Percentiles rank a stretch among this genome's conserved stretches.
Evolutionary conservation across 2,113 vertebrate genomes (phyloP).

Genomic region (Tachycineta bicolor): DNA sequence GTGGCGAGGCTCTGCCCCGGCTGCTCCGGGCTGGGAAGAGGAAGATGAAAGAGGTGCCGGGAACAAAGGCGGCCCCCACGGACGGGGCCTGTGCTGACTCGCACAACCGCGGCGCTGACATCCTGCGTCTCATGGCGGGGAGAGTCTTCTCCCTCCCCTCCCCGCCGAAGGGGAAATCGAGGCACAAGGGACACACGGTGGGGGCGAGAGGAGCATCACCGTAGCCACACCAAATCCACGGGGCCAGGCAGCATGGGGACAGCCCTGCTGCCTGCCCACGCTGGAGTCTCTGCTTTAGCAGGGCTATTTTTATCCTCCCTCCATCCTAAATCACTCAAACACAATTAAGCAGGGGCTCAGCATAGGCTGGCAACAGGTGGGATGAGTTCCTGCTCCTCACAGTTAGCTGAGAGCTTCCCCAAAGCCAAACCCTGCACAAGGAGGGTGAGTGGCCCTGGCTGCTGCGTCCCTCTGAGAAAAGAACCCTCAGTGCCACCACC

Average conservation of each 20-base stretch:
- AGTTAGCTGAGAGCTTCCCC: not conserved
- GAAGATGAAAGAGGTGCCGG: constrained; percentile 42
- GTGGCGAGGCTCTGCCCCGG: not conserved
- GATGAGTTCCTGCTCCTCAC: not conserved
- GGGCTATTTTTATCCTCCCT: not conserved
- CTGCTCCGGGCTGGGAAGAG: not conserved
- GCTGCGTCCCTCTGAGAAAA: not conserved
- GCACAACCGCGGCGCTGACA: not conserved
- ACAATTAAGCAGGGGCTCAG: not conserved
- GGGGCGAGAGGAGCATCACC: not conserved
- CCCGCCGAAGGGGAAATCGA: not conserved
- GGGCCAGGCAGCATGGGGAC: not conserved
- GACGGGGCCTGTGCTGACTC: not conserved
- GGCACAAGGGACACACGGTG: not conserved
- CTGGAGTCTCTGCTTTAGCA: not conserved
- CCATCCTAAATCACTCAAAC: not conserved
- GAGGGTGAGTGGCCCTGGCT: not conserved
- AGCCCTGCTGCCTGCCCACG: not conserved
- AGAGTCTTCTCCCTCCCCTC: too few species aligned
- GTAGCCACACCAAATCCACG: fast-evolving
- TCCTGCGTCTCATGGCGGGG: not conserved
- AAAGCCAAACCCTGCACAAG: not conserved
- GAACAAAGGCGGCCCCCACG: constrained; percentile 19
- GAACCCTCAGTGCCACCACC: not conserved
- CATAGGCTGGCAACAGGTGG: not conserved